Evolutionary conservation across 1,140 invertebrate genomes (phyloP), one percentile per base, ranked within the genome.

Genomic region (Bombyx mori): DNA sequence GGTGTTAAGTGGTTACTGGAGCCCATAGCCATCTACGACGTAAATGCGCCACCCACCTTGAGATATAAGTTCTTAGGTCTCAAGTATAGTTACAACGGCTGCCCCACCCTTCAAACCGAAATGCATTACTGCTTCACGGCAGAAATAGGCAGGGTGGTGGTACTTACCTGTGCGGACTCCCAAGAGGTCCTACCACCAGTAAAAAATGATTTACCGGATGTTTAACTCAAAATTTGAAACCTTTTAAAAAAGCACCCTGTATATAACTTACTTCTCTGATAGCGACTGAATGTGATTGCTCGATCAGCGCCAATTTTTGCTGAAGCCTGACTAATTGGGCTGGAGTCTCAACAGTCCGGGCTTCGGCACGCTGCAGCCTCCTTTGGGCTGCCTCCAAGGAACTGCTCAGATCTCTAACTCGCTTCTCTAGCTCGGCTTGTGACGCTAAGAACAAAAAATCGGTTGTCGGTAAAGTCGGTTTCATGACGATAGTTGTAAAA

Each of bases 261-360:
- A n/a, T 12, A 10, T 12, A 7, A 42, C 49, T 57, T 49, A 92
- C 91, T 81, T 91, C 90, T 63, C 90, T 86, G 65, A 93, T 91
- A 3, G 92, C 92, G 48, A 90, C 79, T 1, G 90, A 83, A 75
- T 94, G 92, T 52, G 93, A 92, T 50, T 93, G 92, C 75, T 94
- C 94, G 45, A 95, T 73, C 43, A 91, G 71, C 45, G 90, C 86
- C 83, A 95, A 91, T 81, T 95, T 93, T 26, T 92, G 86, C 71
- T 94, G 93, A 18, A 95, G 82, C 22, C 93, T 89, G 22, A 92
- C 72, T 7, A 95, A 65, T 60, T 92, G 72, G 8, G 91, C 89
- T 2, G 92, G 90, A 1, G 92, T 91, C 75, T 92, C 89, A 7
- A 73, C 71, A 0, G 79, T 79, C 6, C 85, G 46, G 8, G 79